These are phyloP conservation scores for Oreonectes daqikongensis DNA, from an alignment of 2,797 vertebrate species.

Conservation along the genomic window DNA sequence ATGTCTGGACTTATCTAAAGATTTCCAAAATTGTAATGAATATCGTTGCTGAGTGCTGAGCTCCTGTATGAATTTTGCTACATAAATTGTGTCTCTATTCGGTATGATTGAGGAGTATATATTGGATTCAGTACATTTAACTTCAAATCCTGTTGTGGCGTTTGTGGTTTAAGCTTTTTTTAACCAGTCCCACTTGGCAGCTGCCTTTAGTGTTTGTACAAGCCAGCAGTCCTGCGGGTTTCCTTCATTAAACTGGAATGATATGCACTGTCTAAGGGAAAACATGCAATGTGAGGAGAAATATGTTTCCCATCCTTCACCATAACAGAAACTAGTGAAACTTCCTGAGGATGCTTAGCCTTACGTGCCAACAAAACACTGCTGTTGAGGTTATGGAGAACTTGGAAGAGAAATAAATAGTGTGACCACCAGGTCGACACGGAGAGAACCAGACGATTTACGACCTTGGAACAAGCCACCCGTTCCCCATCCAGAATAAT, in stretches of 20 bases:
- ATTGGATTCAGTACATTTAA: constrained; percentile 16
- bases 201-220: constrained; percentile 28
- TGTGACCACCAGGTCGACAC: constrained; percentile 52
- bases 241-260: constrained; percentile 44
- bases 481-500: constrained; percentile 56
- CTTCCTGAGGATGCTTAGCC: constrained; percentile 27
- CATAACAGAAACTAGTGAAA: constrained; percentile 32
- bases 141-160: constrained; percentile 33
- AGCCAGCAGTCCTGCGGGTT: constrained; percentile 49
- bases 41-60: constrained; percentile 6
- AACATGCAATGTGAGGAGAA: constrained; percentile 42
- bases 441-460: constrained; percentile 53
- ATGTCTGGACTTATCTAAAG: neutral
- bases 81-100: neutral
- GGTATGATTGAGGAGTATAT: constrained; percentile 3
- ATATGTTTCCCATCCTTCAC: constrained; percentile 49
- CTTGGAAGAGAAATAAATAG: constrained; percentile 52
- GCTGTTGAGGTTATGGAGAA: constrained; percentile 43
- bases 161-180: constrained; percentile 40
- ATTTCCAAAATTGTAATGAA: constrained; percentile 4
- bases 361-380: constrained; percentile 40
- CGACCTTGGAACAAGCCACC: constrained; percentile 37
- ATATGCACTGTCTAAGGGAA: constrained; percentile 43
- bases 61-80: constrained; percentile 6
- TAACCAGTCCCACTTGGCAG: constrained; percentile 44